phyloP scores from a whole-genome alignment of 2,113 vertebrate species.

The Bubo blakistoni region DNA sequence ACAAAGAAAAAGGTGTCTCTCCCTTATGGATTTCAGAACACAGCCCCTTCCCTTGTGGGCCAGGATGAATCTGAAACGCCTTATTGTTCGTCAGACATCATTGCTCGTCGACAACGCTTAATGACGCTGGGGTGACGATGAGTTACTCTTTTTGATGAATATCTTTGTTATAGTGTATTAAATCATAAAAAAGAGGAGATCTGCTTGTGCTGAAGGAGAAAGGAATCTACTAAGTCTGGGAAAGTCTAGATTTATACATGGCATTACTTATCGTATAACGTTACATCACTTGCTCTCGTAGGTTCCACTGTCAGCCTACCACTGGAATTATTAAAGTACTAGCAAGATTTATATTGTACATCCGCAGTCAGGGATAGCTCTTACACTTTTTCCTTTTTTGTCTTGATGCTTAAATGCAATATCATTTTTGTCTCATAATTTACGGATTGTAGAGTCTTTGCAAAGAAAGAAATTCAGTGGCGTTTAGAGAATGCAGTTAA shows the following conservation, averaged over 20 bases:
- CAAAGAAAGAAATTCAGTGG: not conserved
- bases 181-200: not conserved
- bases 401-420: not conserved
- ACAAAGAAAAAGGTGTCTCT: not conserved
- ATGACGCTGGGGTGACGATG: rapidly evolving
- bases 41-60: not conserved
- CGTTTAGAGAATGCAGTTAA: not conserved
- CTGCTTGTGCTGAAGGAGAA: not conserved
- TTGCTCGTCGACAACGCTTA: not conserved
- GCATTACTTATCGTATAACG: not conserved
- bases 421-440: not conserved
- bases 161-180: not conserved
- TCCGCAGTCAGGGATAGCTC: not conserved
- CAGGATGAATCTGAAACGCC: rapidly evolving
- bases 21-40: rapidly evolving
- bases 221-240: not conserved
- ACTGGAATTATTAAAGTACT: not conserved
- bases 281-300: not conserved
- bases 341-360: not conserved
- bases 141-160: not conserved
- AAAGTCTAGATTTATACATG: not conserved
- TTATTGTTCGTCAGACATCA: rapidly evolving
- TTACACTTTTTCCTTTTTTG: not conserved
- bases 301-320: not conserved
- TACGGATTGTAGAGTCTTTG: not conserved